A percentile compares a stretch with the other conserved stretches of the same genome.
Conservation (phyloP, 2,888 invertebrate genomes). For the Dexiosoma caninum region DNA sequence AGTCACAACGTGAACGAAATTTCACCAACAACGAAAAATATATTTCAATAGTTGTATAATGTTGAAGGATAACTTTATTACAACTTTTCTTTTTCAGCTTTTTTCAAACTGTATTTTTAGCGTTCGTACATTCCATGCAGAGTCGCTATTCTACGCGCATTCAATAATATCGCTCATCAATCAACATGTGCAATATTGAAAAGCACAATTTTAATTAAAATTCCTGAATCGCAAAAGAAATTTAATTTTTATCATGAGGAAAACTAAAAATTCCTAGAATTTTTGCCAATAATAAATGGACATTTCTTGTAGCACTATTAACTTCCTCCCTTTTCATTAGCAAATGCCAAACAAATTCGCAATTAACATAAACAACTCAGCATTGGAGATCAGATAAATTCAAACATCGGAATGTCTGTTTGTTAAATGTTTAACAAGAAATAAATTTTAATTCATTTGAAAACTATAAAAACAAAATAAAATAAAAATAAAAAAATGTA, state of each 20-base stretch:
- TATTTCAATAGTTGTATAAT: too few species aligned
- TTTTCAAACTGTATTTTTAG: too few species aligned
- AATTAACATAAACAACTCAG: conserved; percentile 63
- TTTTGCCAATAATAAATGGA: background rate
- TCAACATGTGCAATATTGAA: too few species aligned
- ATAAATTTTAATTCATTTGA: conserved; percentile 61
- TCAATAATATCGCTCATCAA: too few species aligned
- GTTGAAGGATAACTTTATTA: too few species aligned
- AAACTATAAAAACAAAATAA: conserved; percentile 9
- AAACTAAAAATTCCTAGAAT: background rate
- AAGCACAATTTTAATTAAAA: conserved; percentile 9
- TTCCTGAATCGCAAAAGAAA: background rate
- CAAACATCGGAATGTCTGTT: conserved; percentile 59
- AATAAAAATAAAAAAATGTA: background rate
- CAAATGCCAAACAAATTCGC: conserved; percentile 63
- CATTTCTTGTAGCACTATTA: background rate
- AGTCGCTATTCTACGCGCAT: too few species aligned
- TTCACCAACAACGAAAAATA: too few species aligned
- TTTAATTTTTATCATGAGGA: background rate
- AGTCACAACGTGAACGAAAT: too few species aligned
- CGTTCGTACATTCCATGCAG: too few species aligned
- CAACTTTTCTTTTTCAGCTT: too few species aligned
- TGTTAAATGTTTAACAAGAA: conserved; percentile 60
- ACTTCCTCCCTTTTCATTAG: conserved; percentile 52
- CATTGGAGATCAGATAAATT: conserved; percentile 61